Conservation (phyloP, 2,888 invertebrate genomes). For the Prosapia bicincta region DNA sequence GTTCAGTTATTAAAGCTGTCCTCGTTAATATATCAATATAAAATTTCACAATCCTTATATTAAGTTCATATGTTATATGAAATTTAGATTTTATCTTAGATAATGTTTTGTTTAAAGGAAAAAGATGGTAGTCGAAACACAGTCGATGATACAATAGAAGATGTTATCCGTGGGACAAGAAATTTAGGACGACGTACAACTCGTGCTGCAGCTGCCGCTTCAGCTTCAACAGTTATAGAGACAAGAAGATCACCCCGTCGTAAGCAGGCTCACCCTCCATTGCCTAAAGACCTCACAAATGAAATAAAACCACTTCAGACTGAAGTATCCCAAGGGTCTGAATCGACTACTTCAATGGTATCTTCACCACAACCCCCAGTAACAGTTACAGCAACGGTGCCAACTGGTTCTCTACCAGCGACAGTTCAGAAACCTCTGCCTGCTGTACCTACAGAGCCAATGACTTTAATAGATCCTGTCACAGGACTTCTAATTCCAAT, state of each 20-base stretch:
- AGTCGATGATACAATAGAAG: constrained; percentile 86
- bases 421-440: constrained; percentile 33
- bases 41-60: too few species aligned
- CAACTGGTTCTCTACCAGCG: constrained; percentile 18
- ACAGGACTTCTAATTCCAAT: constrained; percentile 68
- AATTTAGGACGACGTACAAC: constrained; percentile 45
- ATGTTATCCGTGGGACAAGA: constrained; percentile 62
- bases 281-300: constrained; percentile 7
- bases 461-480: constrained; percentile 68
- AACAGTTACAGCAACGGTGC: background rate
- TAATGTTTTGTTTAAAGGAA: constrained; percentile 36
- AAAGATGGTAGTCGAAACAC: constrained; percentile 60
- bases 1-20: too few species aligned
- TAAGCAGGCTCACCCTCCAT: constrained; percentile 31
- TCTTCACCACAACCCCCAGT: constrained; percentile 7
- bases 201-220: constrained; percentile 34
- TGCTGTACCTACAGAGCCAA: constrained; percentile 51
- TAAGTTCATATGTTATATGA: too few species aligned
- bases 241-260: constrained; percentile 37
- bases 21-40: too few species aligned
- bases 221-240: constrained; percentile 44
- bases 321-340: background rate
- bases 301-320: background rate
- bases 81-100: too few species aligned
- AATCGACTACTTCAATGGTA: background rate